Base-by-base conservation (phyloP, 2,888 invertebrate species). In the Thalpophila matura region DNA sequence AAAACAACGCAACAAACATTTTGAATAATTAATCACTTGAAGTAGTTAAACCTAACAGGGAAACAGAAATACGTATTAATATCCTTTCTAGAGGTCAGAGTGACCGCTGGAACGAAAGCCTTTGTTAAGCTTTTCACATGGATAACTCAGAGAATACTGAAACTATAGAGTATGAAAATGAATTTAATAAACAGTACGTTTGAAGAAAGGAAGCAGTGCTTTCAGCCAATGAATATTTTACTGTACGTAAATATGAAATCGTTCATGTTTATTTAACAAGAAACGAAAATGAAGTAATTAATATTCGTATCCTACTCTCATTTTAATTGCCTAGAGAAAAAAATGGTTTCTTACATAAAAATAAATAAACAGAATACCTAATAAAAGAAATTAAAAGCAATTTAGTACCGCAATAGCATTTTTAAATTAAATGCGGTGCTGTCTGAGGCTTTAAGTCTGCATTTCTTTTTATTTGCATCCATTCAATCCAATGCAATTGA, bases 1-100 rank as follows among this genome's bases (percentile, higher is more conserved):
- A 70, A 74, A 70, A 74, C 55, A 54, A 33, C 18, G 53, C 51
- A 59, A 71, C 71, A 55, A 54, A 63, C 29, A 29, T 54, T 46
- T 24, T 46, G 31, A 63, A 60, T 72, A 68, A 72, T 67, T 67
- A 72, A 72, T 72, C 56, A 56, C 22, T 59, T 37, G 37, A 47
- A 62, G 31, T 10, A 33, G 42, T n/a, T n/a, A n/a, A n/a, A n/a
- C n/a, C 18, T 33, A 35, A 38, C 40, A 6, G 18, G 29, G 16
- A 29, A 46, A 51, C 37, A 33, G 45, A 59, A 72, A 40, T 42
- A 47, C 16, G 45, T 55, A 33, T 12, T 37, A 26, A 31, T 10
- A 33, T 33, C 38, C 43, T 55, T 55, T 20, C 4, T 14, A n/a
- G 45, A 71, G 57, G 54, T 43, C 45, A 37, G 4, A 22, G 53